Percentiles rank a stretch among this genome's conserved stretches.
These are phyloP conservation scores for Bombylius major DNA, from an alignment of 2,888 invertebrate species.

Conservation along the genomic window DNA sequence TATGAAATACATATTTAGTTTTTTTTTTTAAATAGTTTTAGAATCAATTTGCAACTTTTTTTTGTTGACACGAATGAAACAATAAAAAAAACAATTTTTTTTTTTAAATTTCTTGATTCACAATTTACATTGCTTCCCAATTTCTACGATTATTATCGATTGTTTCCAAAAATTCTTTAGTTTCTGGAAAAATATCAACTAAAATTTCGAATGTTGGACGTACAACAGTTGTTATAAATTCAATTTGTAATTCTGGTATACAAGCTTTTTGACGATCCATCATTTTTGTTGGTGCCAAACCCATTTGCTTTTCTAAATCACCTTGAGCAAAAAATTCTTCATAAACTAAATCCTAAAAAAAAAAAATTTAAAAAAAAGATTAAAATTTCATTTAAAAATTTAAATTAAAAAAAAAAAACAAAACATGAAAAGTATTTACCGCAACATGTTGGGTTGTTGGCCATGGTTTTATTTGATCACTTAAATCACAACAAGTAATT, in stretches of 20 bases:
- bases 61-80: too few relatives aligned
- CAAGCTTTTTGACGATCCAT: constrained; percentile 73
- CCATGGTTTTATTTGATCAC: too few relatives aligned
- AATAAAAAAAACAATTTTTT: too few relatives aligned
- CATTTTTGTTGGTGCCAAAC: constrained; percentile 55
- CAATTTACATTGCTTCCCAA: too few relatives aligned
- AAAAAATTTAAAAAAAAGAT: too few relatives aligned
- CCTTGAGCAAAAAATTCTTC: constrained; percentile 81
- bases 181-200: constrained; percentile 12
- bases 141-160: constrained; percentile 2
- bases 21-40: too few relatives aligned
- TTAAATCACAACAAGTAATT: too few relatives aligned
- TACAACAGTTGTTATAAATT: constrained; percentile 42
- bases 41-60: too few relatives aligned
- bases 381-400: constrained; percentile 9
- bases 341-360: constrained; percentile 53
- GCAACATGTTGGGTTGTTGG: too few relatives aligned
- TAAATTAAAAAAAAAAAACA: neutral
- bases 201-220: constrained; percentile 15
- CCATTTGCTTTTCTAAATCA: constrained; percentile 69
- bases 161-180: constrained; percentile 10
- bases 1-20: too few relatives aligned
- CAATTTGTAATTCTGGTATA: constrained; percentile 69
- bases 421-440: too few relatives aligned
- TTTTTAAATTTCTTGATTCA: too few relatives aligned